Conservation (phyloP, 2,797 vertebrate species). For the Vespertilio murinus region DNA sequence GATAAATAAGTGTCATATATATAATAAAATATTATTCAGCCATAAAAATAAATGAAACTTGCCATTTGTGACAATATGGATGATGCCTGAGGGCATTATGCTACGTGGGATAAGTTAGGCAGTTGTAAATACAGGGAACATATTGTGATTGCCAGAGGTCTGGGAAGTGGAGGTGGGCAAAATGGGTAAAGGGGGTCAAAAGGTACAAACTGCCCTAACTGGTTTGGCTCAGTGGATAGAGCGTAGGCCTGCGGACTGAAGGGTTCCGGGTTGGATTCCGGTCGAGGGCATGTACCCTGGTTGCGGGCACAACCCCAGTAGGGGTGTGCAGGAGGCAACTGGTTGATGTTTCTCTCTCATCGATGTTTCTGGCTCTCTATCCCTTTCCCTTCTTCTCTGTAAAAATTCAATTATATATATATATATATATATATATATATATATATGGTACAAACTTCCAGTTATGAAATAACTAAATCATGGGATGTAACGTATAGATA, state of each 20-base stretch:
- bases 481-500: neutral
- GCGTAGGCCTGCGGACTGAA: too few relatives aligned
- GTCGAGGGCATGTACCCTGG: too few relatives aligned
- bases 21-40: neutral
- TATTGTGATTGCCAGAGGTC: neutral
- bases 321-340: too few relatives aligned
- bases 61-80: neutral
- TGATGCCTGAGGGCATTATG: neutral
- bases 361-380: too few relatives aligned
- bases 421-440: too few relatives aligned
- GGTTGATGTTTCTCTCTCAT: neutral
- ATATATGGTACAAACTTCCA: too few relatives aligned
- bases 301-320: too few relatives aligned
- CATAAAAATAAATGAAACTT: neutral
- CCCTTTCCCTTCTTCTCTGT: too few relatives aligned
- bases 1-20: neutral
- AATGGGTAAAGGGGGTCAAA: neutral
- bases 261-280: too few relatives aligned
- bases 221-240: too few relatives aligned
- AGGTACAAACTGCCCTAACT: neutral
- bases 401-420: too few relatives aligned
- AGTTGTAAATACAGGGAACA: neutral
- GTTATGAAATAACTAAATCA: neutral
- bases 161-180: neutral
- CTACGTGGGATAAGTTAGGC: neutral